A percentile compares a stretch with the other conserved stretches of the same genome.
These are phyloP conservation scores for Galerucella nymphaeae DNA, from an alignment of 2,888 invertebrate genomes.

Conservation along the genomic window DNA sequence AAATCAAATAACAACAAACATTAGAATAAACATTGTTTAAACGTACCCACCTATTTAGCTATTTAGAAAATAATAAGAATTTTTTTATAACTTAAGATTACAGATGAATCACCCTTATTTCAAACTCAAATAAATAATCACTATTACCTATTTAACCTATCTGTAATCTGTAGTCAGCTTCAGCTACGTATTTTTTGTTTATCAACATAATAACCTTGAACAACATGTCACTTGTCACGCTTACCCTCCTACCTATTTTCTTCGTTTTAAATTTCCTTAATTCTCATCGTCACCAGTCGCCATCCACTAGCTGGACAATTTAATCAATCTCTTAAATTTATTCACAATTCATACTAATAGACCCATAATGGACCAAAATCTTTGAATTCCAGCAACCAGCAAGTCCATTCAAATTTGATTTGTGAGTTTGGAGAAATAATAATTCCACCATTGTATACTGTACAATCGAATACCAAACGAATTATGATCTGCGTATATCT, in stretches of 20 bases:
- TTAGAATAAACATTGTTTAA: not conserved
- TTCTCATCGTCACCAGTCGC: too few relatives aligned
- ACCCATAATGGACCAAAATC: not conserved
- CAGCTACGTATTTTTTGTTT: too few relatives aligned
- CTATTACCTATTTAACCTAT: not conserved
- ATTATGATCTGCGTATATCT: not conserved
- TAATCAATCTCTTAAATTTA: not conserved
- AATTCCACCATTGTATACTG: too few relatives aligned
- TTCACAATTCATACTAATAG: not conserved
- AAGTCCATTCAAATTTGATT: not conserved
- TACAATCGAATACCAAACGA: not conserved
- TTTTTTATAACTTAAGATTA: too few relatives aligned
- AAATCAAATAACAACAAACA: not conserved
- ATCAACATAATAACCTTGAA: slow-evolving; percentile 4
- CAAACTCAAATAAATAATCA: not conserved
- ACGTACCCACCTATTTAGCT: not conserved
- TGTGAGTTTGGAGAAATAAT: not conserved
- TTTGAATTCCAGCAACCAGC: too few relatives aligned
- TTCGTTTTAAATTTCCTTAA: not conserved
- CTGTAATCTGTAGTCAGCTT: too few relatives aligned
- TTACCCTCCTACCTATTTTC: not conserved
- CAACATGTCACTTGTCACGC: not conserved
- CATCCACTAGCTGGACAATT: not conserved
- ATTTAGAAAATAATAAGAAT: too few relatives aligned
- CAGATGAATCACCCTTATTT: slow-evolving; percentile 9